Base-by-base conservation (phyloP, 2,113 vertebrate species). In the Numenius arquata region DNA sequence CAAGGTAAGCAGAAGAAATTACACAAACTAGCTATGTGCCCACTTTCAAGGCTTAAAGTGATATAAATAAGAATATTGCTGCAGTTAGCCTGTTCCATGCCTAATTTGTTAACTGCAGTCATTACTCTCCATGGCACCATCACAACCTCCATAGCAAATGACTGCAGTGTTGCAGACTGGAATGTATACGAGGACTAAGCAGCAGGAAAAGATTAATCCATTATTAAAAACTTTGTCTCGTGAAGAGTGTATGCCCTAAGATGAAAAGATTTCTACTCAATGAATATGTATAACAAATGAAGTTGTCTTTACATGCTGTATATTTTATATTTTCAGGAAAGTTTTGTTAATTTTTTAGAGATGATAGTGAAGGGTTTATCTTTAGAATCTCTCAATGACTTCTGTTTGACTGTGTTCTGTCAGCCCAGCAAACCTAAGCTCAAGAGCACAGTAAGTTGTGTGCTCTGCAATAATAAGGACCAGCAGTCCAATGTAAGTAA, bases 91-190 rank as follows among this genome's bases (percentile, higher is more conserved):
- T 87, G 65, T 53, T 94, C 36, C 13, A 25, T 26, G 30, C 34
- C 66, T 89, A n/a, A 90, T 96, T 93, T 96, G 73, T 89, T 86
- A 87, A 15, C 34, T 41, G 36, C 36, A 41, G 76, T 78, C 88
- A 89, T 90, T 88, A 82, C 17, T 93, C 56, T 94, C 73, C 26
- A 16, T 78, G 83, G 76, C 70, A 78, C 29, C 52, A 89, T 84
- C 66, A 48, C 52, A 62, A 29, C 30, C 30, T 75, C 38, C 34
- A 68, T 48, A 84, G 63, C 14, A 65, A 93, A 95, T 65, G 34
- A 90, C 68, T 89, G 48, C 36, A 68, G 40, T 30, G 48, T 75
- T 73, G 75, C 65, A 92, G 22, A 62, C 47, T 68, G 52, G 94
- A 20, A 30, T 53, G 8, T 58, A 50, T 29, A 43, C 32, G 36